Base-by-base conservation (phyloP, 2,797 vertebrate genomes). In the Falco biarmicus region DNA sequence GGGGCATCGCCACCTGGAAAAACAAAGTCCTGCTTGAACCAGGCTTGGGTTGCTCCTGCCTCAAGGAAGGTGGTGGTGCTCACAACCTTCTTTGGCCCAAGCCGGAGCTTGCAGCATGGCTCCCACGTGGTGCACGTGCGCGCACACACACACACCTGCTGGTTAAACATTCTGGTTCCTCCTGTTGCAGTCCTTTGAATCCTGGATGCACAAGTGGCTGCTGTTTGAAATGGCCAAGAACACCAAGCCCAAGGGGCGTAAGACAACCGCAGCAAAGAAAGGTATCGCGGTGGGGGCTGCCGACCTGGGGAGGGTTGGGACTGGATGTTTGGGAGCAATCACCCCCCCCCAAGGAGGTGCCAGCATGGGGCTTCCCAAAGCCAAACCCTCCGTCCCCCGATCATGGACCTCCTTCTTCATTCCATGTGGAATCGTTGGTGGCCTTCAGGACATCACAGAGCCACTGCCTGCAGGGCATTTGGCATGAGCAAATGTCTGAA, bases 181-280 rank as follows among this genome's bases (percentile, higher is more conserved):
- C 39, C 39, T 20, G 17, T 60, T 96, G 70, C 96, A 99, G 99
- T 59, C 92, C 56, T 98, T 99, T 8, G 98, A 99, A 94, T 83
- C 95, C 89, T 99, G 99, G 99, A 96, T 99, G 98, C 97, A 98
- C 81, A 97, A 98, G 54, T 99, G 99, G 99, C 98, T 99, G 87
- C 97, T 99, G 83, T 99, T 99, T 92, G 98, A 99, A 78, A 98
- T 98, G 98, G 98, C 99, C 96, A 98, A 98, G 97, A 96, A 98
- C 15, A 31, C 98, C 18, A n/a, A 85, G 45, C 19, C 34, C 0
- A 79, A 86, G 11, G 78, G 94, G 8, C 19, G 9, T 8, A 97
- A 97, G 21, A 78, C 81, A 10, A 18, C 70, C 48, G 70, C 98
- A 0, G 93, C 80, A 0, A n/a, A 26, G 59, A 89, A 96, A 97